phyloP scores from a whole-genome alignment of 2,888 invertebrate genomes.

The Brachylomia viminalis region DNA sequence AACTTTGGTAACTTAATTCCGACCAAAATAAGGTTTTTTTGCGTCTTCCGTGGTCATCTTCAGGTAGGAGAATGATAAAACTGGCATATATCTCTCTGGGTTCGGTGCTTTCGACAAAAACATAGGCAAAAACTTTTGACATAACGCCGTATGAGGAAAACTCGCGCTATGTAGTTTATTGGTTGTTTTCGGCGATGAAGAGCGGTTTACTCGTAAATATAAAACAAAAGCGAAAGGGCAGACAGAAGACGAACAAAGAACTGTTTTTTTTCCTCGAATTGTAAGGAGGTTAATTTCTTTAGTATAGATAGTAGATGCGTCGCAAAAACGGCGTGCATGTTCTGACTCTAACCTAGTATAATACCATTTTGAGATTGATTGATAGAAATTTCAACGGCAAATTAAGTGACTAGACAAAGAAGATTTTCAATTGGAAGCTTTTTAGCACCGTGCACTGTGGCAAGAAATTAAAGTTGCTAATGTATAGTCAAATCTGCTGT shows the following conservation, averaged over 20 bases:
- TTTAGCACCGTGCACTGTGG: too few relatives aligned
- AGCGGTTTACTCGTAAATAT: constrained; percentile 61
- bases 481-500: too few relatives aligned
- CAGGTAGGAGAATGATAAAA: constrained; percentile 73
- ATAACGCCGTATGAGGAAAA: constrained; percentile 77
- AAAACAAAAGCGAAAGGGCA: constrained; percentile 60
- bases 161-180: constrained; percentile 71
- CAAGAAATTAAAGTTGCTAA: neutral
- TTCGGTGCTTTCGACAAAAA: constrained; percentile 77
- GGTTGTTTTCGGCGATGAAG: constrained; percentile 69
- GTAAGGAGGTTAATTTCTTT: constrained; percentile 43
- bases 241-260: constrained; percentile 55
- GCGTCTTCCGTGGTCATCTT: constrained; percentile 73
- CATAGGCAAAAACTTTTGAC: constrained; percentile 79
- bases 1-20: constrained; percentile 76
- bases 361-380: too few relatives aligned
- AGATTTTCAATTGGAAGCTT: neutral
- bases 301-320: neutral
- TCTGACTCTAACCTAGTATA: neutral
- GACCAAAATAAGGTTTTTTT: constrained; percentile 73
- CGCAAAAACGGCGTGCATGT: neutral
- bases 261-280: constrained; percentile 20
- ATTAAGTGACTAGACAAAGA: neutral
- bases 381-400: neutral
- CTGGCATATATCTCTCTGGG: constrained; percentile 75